Evolutionary conservation across 2,797 vertebrate genomes (phyloP), one percentile per base, ranked within the genome.

Genomic region (Manis javanica): DNA sequence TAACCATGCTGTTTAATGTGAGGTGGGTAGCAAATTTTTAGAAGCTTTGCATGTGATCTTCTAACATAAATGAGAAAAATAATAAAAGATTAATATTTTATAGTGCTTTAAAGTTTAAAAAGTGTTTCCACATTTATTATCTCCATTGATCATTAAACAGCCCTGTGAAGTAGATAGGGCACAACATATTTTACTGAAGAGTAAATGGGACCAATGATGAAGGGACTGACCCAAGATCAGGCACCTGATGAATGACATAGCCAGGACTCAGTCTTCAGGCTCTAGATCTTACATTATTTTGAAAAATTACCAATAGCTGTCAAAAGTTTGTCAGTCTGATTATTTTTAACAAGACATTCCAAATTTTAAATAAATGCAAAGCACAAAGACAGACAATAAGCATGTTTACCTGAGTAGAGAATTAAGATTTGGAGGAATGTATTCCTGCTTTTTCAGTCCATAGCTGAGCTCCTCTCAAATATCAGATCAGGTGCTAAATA

Each of bases 31-130:
- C 83, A 87, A 63, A 81, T 78, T 68, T 91, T 95, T 91, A 93
- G 87, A 92, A 82, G 94, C 74, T 95, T 96, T 97, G 95, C 91
- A 81, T 97, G 95, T 59, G 37, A 4, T 78, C 81, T 92, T 92
- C 87, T 95, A 97, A 98, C 88, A 95, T 88, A 91, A 94, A 94
- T 90, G 69, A 97, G 87, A 91, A 49, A 37, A 92, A 53, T 95
- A 89, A 91, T 89, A 86, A 90, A 89, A 87, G 34, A 71, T 88
- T 96, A 96, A 81, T 90, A 91, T 81, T 90, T 75, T 42, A 55
- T 34, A 86, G 29, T 90, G 39, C 87, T 97, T 95, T 93, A 85
- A 88, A 82, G n/a, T 96, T 77, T 88, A 63, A 91, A 93, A 81
- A 57, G 5, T 66, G 15, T 26, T 88, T 81, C 68, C 37, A 8